Evolutionary conservation across 2,888 invertebrate species (phyloP).

Genomic region (Coelinius sp.): DNA sequence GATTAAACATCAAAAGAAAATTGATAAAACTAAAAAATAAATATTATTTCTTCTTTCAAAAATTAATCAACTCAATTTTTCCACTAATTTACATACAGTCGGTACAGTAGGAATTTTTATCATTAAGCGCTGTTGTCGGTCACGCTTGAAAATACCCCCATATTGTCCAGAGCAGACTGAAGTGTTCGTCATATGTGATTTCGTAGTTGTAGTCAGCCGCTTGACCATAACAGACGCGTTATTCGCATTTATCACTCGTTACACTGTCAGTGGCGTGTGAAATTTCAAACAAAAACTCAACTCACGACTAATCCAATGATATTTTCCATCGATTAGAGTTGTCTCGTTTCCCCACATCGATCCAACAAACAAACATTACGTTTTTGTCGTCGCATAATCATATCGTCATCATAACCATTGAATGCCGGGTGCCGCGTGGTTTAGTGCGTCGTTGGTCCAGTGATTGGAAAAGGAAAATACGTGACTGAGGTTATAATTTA

Average conservation of each 20-base stretch:
- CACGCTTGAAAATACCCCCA: too few relatives aligned
- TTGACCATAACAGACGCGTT: background rate
- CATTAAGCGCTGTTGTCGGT: background rate
- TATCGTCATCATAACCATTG: background rate
- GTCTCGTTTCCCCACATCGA: background rate
- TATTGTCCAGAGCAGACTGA: background rate
- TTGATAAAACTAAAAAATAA: background rate
- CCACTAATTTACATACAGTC: background rate
- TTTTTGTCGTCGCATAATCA: background rate
- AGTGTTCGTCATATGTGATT: background rate
- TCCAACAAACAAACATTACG: background rate
- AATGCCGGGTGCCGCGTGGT: constrained; percentile 11
- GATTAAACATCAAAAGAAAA: too few relatives aligned
- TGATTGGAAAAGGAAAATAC: background rate
- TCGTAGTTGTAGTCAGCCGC: background rate
- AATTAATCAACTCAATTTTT: too few relatives aligned
- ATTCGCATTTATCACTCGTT: background rate
- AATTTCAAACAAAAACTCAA: background rate
- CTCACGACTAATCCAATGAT: background rate
- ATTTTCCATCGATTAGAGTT: background rate
- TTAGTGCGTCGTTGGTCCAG: constrained; percentile 2
- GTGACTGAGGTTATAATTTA: background rate
- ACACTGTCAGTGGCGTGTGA: background rate
- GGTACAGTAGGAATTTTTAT: background rate
- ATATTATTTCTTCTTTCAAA: background rate